Conservation (phyloP, 2,888 invertebrate species). For the Acrocyrtus sp. region DNA sequence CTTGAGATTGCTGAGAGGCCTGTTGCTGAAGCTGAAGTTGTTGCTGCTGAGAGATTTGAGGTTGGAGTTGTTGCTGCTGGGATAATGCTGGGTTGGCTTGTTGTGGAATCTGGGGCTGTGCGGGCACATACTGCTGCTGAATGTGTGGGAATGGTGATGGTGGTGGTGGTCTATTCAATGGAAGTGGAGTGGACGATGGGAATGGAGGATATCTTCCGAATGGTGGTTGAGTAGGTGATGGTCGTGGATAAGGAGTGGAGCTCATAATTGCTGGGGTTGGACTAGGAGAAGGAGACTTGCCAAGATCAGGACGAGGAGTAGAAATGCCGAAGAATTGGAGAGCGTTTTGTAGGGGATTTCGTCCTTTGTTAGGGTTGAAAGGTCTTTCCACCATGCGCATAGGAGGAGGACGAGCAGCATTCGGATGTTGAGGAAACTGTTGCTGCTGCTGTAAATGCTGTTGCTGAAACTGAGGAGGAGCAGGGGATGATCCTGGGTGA, state of each 20-base stretch:
- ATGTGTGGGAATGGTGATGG: conserved; percentile 22
- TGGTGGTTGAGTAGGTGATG: conserved; percentile 22
- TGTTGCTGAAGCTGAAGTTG: conserved; percentile 1
- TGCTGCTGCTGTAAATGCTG: conserved; percentile 17
- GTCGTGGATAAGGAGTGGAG: conserved; percentile 29
- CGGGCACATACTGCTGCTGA: neutral
- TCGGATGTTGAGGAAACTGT: conserved; percentile 4
- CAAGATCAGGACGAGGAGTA: conserved; percentile 53
- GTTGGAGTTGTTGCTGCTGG: conserved; percentile 1
- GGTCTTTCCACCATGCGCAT: conserved; percentile 32
- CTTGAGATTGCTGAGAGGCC: conserved; percentile 23
- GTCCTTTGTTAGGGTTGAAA: conserved; percentile 13
- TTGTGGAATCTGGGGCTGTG: conserved; percentile 24
- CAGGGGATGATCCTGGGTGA: conserved; percentile 31
- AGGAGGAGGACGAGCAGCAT: conserved; percentile 9
- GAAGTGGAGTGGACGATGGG: conserved; percentile 37
- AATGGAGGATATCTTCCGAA: conserved; percentile 26
- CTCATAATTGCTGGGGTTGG: conserved; percentile 23
- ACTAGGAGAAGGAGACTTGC: conserved; percentile 19
- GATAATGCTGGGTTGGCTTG: neutral
- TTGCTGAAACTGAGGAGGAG: conserved; percentile 30
- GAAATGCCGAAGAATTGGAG: conserved; percentile 60
- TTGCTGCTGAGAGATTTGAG: conserved; percentile 27
- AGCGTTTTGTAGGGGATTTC: conserved; percentile 58
- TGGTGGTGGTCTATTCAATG: conserved; percentile 11